Evolutionary conservation across 2,888 invertebrate species (phyloP).

Genomic region (Elmis aenea): DNA sequence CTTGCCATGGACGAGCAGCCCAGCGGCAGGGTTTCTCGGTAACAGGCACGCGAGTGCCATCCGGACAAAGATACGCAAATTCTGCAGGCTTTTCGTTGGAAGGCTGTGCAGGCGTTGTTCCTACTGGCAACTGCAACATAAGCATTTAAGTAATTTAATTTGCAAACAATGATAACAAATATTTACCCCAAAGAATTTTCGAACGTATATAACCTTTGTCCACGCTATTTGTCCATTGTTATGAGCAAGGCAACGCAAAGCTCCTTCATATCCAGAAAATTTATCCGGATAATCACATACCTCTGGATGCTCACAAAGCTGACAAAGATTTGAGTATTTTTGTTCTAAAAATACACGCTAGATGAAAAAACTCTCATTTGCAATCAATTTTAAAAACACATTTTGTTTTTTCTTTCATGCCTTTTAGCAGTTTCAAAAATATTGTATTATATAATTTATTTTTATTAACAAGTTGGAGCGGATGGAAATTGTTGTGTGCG

Average conservation of each 20-base stretch:
- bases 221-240: constrained; percentile 83
- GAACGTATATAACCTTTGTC: constrained; percentile 75
- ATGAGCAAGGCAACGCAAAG: constrained; percentile 73
- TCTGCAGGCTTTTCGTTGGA: constrained; percentile 61
- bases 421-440: too few relatives aligned
- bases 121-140: constrained; percentile 55
- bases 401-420: too few relatives aligned
- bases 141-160: neutral
- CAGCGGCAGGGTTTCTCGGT: constrained; percentile 66
- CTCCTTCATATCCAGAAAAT: constrained; percentile 83
- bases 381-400: too few relatives aligned
- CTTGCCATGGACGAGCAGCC: constrained; percentile 85
- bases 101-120: constrained; percentile 52
- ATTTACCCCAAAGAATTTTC: constrained; percentile 72
- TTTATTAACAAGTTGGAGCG: too few relatives aligned
- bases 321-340: constrained; percentile 72
- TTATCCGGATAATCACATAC: constrained; percentile 77
- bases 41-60: constrained; percentile 66
- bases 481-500: too few relatives aligned
- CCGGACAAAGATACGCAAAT: constrained; percentile 73
- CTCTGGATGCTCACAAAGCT: constrained; percentile 70
- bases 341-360: constrained; percentile 59
- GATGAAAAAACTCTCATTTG: neutral
- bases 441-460: too few relatives aligned
- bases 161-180: neutral